These are phyloP conservation scores for Drosophila emarginata DNA, from an alignment of 2,888 invertebrate species.

Conservation along the genomic window DNA sequence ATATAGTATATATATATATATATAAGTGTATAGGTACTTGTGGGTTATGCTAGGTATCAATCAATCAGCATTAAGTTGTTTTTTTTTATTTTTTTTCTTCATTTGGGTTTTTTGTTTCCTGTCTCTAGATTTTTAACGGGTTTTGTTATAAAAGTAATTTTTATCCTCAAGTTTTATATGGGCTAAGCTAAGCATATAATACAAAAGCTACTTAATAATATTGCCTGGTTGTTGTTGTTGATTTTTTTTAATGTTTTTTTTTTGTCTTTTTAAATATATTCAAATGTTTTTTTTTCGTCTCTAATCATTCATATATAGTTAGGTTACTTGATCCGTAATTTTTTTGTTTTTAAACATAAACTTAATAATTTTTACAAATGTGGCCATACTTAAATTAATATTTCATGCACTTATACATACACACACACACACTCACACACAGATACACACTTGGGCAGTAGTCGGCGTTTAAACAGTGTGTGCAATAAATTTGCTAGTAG, in stretches of 20 bases:
- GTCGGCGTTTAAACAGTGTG: conserved; percentile 67
- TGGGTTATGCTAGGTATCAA: conserved; percentile 71
- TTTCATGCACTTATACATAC: conserved; percentile 3
- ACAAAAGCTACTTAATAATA: conserved; percentile 75
- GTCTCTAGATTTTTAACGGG: conserved; percentile 48
- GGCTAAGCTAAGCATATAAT: conserved; percentile 73
- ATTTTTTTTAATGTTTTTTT: conserved; percentile 23
- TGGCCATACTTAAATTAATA: conserved; percentile 67
- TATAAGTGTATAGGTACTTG: conserved; percentile 68
- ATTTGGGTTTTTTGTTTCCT: conserved; percentile 15
- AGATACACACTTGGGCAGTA: conserved; percentile 61
- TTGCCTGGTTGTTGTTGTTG: conserved; percentile 51
- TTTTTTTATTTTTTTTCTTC: conserved; percentile 11
- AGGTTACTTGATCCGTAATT: conserved; percentile 54
- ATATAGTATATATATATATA: conserved; percentile 18
- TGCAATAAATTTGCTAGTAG: conserved; percentile 43
- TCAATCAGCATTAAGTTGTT: conserved; percentile 41
- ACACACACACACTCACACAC: conserved; percentile 6
- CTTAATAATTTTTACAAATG: conserved; percentile 69
- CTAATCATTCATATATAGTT: conserved; percentile 21
- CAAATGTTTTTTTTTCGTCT: conserved; percentile 50
- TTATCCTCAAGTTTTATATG: conserved; percentile 42
- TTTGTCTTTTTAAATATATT: conserved; percentile 39
- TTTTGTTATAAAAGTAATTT: conserved; percentile 64
- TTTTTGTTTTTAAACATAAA: conserved; percentile 52